These are phyloP conservation scores for Acanthurus tractus DNA, from an alignment of 2,797 vertebrate species.

Conservation along the genomic window DNA sequence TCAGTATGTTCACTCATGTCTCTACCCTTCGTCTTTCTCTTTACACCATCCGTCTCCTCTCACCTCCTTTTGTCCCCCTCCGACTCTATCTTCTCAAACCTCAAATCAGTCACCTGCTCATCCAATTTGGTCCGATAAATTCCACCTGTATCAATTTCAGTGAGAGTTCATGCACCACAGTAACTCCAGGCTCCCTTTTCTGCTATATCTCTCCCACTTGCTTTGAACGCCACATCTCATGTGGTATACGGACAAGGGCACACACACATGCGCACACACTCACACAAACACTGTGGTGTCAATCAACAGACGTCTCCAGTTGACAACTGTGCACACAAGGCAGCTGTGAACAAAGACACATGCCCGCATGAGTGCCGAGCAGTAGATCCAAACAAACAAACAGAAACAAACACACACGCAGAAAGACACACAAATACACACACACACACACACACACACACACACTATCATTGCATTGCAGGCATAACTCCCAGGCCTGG, in stretches of 20 bases:
- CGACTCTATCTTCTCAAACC: slow-evolving; percentile 31
- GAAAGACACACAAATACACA: slow-evolving; percentile 39
- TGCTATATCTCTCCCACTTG: slow-evolving; percentile 36
- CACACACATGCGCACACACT: slow-evolving; percentile 8
- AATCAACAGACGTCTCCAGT: slow-evolving; percentile 60
- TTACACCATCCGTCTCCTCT: slow-evolving; percentile 4
- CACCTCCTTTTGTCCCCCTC: background rate
- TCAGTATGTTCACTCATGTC: slow-evolving; percentile 27
- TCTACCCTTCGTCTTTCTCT: slow-evolving; percentile 13
- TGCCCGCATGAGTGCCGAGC: slow-evolving; percentile 31
- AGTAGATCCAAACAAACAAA: slow-evolving; percentile 61
- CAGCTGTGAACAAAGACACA: slow-evolving; percentile 60
- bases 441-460: slow-evolving; percentile 33
- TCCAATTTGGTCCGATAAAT: slow-evolving; percentile 64
- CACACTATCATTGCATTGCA: slow-evolving; percentile 65
- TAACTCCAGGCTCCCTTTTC: slow-evolving; percentile 11
- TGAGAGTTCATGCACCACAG: slow-evolving; percentile 37
- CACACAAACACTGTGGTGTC: slow-evolving; percentile 44
- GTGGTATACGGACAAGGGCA: slow-evolving; percentile 1
- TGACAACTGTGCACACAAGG: slow-evolving; percentile 60
- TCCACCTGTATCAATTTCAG: slow-evolving; percentile 60
- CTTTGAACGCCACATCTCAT: slow-evolving; percentile 68
- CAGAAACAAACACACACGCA: slow-evolving; percentile 6
- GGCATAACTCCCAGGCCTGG: slow-evolving; percentile 73
- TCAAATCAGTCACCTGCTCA: slow-evolving; percentile 77